phyloP scores from a whole-genome alignment of 2,888 invertebrate species.

The Koerneria pararmatus region DNA sequence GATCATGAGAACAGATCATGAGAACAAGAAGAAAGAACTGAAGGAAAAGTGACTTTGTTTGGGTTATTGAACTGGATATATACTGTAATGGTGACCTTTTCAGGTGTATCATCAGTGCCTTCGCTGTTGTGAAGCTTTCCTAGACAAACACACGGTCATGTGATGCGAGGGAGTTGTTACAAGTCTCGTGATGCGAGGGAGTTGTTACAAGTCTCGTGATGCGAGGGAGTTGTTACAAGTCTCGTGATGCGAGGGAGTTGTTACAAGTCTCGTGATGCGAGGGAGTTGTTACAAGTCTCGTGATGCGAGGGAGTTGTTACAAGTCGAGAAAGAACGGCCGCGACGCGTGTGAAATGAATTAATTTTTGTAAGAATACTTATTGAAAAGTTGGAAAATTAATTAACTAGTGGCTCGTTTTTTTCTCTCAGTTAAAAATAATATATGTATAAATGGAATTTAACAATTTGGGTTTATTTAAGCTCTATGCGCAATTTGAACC shows the following conservation, averaged over 20 bases:
- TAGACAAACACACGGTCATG: constrained; percentile 61
- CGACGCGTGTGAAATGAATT: background rate
- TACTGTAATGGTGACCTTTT: no score
- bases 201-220: background rate
- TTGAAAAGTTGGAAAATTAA: no score
- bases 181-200: background rate
- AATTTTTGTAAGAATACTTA: background rate
- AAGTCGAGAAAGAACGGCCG: background rate
- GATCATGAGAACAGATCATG: background rate
- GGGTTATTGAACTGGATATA: no score
- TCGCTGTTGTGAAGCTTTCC: constrained; percentile 70
- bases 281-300: background rate
- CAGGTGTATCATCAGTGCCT: constrained; percentile 73
- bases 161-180: no score
- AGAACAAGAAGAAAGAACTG: background rate
- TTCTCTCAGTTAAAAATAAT: no score
- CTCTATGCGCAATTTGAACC: no score
- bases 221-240: no score
- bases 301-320: background rate
- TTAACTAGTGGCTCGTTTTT: no score
- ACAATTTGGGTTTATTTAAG: no score
- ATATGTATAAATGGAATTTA: no score
- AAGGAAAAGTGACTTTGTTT: no score
- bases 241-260: background rate
- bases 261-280: background rate